Evolutionary conservation across 64 coral and sea anemone genomes (phyloP).

Genomic region (Montipora sp.): DNA sequence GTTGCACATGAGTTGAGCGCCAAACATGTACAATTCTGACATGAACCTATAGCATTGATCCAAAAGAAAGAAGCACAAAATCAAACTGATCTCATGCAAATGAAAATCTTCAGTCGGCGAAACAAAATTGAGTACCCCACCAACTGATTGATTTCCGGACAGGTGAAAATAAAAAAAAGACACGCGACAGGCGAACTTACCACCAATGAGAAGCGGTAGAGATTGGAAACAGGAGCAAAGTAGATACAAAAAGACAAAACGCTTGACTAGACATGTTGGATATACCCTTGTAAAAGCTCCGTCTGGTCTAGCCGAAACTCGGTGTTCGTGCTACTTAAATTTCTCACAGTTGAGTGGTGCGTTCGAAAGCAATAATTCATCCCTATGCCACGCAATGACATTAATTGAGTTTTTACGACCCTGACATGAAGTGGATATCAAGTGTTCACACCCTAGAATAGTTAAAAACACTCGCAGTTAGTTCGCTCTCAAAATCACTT

Average conservation of each 20-base stretch:
- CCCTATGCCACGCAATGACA: background rate
- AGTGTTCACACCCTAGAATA: background rate
- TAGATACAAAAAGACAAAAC: background rate
- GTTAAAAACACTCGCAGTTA: background rate
- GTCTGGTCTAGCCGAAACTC: background rate
- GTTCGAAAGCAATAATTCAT: background rate
- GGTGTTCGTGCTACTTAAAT: background rate
- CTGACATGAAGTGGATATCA: background rate
- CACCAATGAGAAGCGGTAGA: background rate
- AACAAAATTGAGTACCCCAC: background rate
- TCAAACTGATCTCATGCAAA: background rate
- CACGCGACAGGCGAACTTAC: background rate
- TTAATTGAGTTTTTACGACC: background rate
- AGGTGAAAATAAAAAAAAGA: background rate
- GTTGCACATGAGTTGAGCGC: constrained; percentile 82
- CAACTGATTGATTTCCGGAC: background rate
- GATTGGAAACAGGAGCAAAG: background rate
- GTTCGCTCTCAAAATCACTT: background rate
- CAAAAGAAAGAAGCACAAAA: constrained; percentile 10
- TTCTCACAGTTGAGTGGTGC: background rate
- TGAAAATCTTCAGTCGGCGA: background rate
- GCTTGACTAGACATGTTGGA: background rate
- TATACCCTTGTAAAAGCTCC: background rate
- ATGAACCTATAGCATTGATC: constrained; percentile 72
- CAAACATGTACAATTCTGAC: constrained; percentile 79